Evolutionary conservation across 2,113 vertebrate genomes (phyloP).

Genomic region (rat (Rattus norvegicus)): GRCr8 NC_086028.1:18657501-18658000

Average conservation of each 20-base stretch:
- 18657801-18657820: neutral
- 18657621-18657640: neutral
- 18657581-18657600: neutral
- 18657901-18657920: neutral
- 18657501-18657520: neutral
- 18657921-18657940: neutral
- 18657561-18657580: neutral
- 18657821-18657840: neutral
- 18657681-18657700: neutral
- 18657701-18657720: neutral
- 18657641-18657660: neutral
- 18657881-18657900: neutral
- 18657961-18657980: constrained; percentile 14
- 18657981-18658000: constrained; percentile 27
- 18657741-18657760: neutral
- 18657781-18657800: neutral
- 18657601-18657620: neutral
- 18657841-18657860: neutral
- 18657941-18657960: neutral
- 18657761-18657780: neutral
- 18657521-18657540: neutral
- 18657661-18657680: neutral
- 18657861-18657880: neutral
- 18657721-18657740: neutral
- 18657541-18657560: neutral